Evolutionary conservation across 2,888 invertebrate species (phyloP), one percentile per base, ranked within the genome.

Genomic region (Bimastos eiseni): DNA sequence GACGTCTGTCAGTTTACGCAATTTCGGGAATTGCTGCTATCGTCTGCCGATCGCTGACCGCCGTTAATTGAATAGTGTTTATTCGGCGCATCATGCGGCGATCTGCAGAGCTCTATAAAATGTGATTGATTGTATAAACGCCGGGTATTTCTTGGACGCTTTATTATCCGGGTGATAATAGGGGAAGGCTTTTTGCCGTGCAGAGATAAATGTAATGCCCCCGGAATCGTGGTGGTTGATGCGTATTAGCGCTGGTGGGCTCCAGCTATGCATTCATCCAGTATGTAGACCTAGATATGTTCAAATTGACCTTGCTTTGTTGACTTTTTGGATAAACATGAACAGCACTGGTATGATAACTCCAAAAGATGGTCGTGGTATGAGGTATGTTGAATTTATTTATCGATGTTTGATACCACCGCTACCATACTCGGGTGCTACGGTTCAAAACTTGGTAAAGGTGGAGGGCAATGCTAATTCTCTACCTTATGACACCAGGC

Each of bases 171-270:
- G 13, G 30, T 11, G n/a, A 70, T 70, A 70, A 70, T 70, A 70
- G n/a, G 30, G 30, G 70, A n/a, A 70, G 4, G 30, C 70, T n/a
- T 70, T 70, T 70, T 70, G n/a, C 30, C 6, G 70, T n/a, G n/a
- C 70, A 70, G n/a, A n/a, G 30, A 70, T 70, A 70, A 49, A 70
- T 70, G 70, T n/a, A 70, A 70, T 70, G 70, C n/a, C 70, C 70
- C n/a, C n/a, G n/a, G 70, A n/a, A 70, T 30, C 8, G 70, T 13
- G 8, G n/a, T n/a, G 11, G n/a, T 70, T 2, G 70, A 70, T n/a
- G 70, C 70, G 24, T 17, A 24, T 30, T 11, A 70, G 70, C 11
- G n/a, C 70, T n/a, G 30, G 24, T 55, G 55, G 70, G 15, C 6
- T 49, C 3, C 70, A 70, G 30, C 30, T n/a, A 0, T 70, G 70